Percentiles rank a stretch among this genome's conserved stretches.
Conservation (phyloP, 2,888 invertebrate genomes). For the Nymphalis polychloros region DNA sequence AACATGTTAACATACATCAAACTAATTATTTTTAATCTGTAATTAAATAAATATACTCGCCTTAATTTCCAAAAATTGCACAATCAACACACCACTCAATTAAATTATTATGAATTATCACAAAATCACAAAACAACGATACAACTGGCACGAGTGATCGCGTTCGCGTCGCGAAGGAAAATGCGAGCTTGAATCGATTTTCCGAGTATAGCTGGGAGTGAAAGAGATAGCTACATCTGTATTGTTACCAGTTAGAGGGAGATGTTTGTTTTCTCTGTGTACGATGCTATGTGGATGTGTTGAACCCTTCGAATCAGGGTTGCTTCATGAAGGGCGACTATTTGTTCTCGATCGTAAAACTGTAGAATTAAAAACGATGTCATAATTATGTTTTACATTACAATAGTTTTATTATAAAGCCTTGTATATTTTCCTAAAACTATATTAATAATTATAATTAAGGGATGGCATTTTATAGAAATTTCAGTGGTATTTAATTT, state of each 20-base stretch:
- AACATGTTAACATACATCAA: too few relatives aligned
- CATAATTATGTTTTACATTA: too few relatives aligned
- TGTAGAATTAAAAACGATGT: too few relatives aligned
- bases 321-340: constrained; percentile 47
- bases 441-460: too few relatives aligned
- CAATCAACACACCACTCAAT: not conserved
- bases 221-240: constrained; percentile 37
- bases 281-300: constrained; percentile 44
- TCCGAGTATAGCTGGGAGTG: constrained; percentile 46
- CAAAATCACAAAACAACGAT: not conserved
- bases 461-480: too few relatives aligned
- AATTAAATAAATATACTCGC: not conserved
- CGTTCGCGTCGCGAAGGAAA: constrained; percentile 34
- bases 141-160: not conserved
- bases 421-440: not conserved
- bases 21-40: too few relatives aligned
- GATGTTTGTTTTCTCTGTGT: constrained; percentile 38
- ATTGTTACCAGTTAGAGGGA: constrained; percentile 35
- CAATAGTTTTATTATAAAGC: not conserved
- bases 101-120: not conserved
- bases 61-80: not conserved
- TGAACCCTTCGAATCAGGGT: constrained; percentile 55
- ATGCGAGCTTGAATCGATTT: constrained; percentile 55
- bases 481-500: too few relatives aligned
- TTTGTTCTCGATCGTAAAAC: constrained; percentile 32